Conservation (phyloP, 2,888 invertebrate genomes). For the Agrotis segetum region DNA sequence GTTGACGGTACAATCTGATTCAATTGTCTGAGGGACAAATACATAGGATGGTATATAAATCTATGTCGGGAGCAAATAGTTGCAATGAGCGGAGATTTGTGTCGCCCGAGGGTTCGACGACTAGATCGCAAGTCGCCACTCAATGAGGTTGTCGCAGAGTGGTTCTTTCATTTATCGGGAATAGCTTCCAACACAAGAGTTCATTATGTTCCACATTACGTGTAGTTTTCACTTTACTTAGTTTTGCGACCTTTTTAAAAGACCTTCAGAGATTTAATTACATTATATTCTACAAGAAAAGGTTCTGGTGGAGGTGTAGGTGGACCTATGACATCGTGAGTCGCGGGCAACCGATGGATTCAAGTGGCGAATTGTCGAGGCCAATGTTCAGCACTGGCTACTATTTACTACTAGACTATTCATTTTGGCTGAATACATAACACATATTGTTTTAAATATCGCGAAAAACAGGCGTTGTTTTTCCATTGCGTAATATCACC, state of each 20-base stretch:
- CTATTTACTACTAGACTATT: too few species aligned
- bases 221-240: too few species aligned
- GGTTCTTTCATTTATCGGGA: constrained; percentile 2
- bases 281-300: too few species aligned
- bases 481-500: constrained; percentile 1
- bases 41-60: constrained; percentile 7
- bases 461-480: neutral
- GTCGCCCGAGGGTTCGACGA: neutral
- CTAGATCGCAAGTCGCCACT: neutral
- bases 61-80: constrained; percentile 12
- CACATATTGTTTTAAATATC: neutral
- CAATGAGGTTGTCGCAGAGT: constrained; percentile 1
- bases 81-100: constrained; percentile 23
- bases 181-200: neutral
- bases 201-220: neutral
- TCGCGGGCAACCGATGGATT: too few species aligned
- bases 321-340: too few species aligned
- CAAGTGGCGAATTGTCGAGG: too few species aligned
- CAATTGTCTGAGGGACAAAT: neutral
- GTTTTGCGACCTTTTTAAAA: neutral
- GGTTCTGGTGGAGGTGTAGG: too few species aligned
- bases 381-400: too few species aligned
- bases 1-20: neutral
- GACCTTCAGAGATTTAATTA: neutral
- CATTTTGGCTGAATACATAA: too few species aligned